Conservation (phyloP, 2,888 invertebrate genomes). For the Poecilobothrus nobilitatus region DNA sequence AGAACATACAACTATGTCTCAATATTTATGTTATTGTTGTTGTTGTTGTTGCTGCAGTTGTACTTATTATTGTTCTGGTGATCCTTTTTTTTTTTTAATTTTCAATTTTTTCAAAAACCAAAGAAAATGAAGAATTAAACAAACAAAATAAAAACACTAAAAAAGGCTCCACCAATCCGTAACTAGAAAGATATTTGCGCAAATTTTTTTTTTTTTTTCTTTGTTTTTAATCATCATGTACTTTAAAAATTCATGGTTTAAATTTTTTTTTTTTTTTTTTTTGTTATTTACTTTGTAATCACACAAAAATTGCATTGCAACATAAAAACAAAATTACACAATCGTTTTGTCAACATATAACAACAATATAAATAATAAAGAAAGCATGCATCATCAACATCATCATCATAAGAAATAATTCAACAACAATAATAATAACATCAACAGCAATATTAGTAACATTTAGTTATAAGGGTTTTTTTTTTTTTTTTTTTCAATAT, state of each 20-base stretch:
- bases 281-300: neutral
- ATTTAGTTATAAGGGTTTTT: too few species aligned
- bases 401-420: too few species aligned
- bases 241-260: neutral
- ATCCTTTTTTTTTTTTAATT: neutral
- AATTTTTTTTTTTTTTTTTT: neutral
- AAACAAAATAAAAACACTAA: neutral
- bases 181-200: neutral
- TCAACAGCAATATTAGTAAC: too few species aligned
- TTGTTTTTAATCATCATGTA: neutral
- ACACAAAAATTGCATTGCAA: neutral
- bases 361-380: too few species aligned
- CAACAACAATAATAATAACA: too few species aligned
- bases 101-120: too few species aligned
- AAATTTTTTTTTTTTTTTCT: neutral
- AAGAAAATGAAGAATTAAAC: too few species aligned
- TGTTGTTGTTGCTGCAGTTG: neutral
- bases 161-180: conserved; percentile 3
- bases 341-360: neutral
- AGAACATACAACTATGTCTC: neutral
- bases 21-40: neutral
- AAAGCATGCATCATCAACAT: too few species aligned
- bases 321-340: neutral
- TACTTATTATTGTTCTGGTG: neutral
- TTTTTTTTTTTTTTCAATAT: too few species aligned